Conservation (phyloP, 2,113 vertebrate species). For the Archocentrus centrarchus region DNA sequence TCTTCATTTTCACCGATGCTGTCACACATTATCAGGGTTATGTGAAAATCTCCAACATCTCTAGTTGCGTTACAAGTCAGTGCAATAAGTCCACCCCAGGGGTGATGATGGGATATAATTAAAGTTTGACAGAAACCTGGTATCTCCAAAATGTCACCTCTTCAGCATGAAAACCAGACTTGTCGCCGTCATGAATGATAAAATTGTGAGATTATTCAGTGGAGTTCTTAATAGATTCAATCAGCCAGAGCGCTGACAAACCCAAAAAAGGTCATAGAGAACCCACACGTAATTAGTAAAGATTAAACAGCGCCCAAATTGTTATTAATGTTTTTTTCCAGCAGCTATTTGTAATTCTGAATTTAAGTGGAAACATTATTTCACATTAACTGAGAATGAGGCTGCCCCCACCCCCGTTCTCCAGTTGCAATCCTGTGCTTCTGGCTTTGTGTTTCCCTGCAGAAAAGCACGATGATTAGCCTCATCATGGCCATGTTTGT, state of each 20-base stretch:
- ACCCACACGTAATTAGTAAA: not conserved
- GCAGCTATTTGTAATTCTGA: not conserved
- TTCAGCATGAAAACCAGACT: not conserved
- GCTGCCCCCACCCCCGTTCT: too few relatives aligned
- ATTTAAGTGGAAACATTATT: not conserved
- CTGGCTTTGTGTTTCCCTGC: slow-evolving; percentile 28
- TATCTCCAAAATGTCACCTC: not conserved
- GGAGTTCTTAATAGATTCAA: not conserved
- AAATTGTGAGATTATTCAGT: not conserved
- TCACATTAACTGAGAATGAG: not conserved
- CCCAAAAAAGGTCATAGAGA: not conserved
- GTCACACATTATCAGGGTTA: not conserved
- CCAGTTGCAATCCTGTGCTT: slow-evolving; percentile 4
- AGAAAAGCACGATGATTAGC: not conserved
- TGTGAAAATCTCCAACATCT: not conserved
- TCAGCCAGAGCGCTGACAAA: not conserved
- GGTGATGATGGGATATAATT: not conserved
- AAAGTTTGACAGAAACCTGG: not conserved
- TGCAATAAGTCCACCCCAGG: not conserved
- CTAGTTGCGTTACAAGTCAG: not conserved
- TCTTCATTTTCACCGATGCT: not conserved
- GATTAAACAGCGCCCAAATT: not conserved
- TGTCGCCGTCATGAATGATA: not conserved
- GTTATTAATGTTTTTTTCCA: not conserved
- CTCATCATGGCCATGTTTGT: not conserved